Percentiles rank a stretch among this genome's conserved stretches.
Conservation (phyloP, 2,113 vertebrate species). For the Zeus faber region DNA sequence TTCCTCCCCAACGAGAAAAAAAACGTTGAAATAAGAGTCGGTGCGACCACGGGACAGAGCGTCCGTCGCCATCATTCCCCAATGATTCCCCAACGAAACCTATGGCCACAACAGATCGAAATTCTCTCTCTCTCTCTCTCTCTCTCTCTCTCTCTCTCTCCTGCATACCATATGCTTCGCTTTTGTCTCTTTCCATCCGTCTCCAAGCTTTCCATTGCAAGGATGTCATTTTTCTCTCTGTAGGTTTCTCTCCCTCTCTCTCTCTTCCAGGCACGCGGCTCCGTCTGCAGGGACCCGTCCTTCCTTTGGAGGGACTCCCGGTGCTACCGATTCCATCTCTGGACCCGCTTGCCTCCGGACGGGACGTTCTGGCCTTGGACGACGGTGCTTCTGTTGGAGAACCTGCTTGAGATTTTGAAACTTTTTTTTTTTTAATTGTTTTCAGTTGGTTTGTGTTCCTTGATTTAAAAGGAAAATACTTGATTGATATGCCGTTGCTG, state of each 20-base stretch:
- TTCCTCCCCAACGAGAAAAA: too few species aligned
- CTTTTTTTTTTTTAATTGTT: too few species aligned
- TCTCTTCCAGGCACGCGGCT: constrained; percentile 7
- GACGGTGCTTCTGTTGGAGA: not conserved
- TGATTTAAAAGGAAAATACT: too few species aligned
- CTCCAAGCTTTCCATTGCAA: constrained; percentile 59
- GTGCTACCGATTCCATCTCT: constrained; percentile 13
- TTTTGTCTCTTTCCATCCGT: constrained; percentile 28
- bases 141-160: not conserved
- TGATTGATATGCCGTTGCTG: too few species aligned
- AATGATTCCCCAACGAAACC: constrained; percentile 16
- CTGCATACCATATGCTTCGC: constrained; percentile 30
- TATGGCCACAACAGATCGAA: constrained; percentile 38
- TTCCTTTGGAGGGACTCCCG: constrained; percentile 13
- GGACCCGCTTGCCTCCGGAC: not conserved
- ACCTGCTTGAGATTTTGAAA: too few species aligned
- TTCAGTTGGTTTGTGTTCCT: too few species aligned
- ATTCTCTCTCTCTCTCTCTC: constrained; percentile 21
- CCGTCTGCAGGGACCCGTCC: constrained; percentile 37
- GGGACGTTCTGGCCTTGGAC: too few species aligned
- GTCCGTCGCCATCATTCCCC: constrained; percentile 28
- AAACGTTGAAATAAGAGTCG: not conserved
- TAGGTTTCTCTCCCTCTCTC: not conserved
- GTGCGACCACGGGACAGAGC: not conserved
- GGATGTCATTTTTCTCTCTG: constrained; percentile 30